Base-by-base conservation (phyloP, 2,888 invertebrate genomes). In the Scaptomyza caliginosa region DNA sequence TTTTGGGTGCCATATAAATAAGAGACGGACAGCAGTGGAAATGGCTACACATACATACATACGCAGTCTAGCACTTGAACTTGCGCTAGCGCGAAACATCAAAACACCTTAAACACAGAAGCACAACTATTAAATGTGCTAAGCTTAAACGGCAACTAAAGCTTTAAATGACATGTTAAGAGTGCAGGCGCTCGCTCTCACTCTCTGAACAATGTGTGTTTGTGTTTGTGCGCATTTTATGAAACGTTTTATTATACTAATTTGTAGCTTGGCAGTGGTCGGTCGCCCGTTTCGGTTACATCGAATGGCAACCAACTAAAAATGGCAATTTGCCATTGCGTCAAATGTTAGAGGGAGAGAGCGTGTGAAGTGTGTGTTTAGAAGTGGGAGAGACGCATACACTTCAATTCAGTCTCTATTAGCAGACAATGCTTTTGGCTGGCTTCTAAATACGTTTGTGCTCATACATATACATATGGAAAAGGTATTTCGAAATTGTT, bases 241-340 rank as follows among this genome's bases (percentile, higher is more conserved):
- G 89, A 88, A 90, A 90, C 90, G 89, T 90, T 90, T 90, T 90
- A 90, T 90, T 90, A 90, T 82, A 88, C 90, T 90, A 90, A 90
- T 90, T 90, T 90, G 90, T 88, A 88, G 88, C 86, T 77, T 82
- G 87, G 83, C 79, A 77, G 71, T 85, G 88, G 70, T 84, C 78
- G 88, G 70, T 84, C 78, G 80, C 76, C 71, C 68, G 84, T 86
- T 83, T 83, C 77, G 84, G 86, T 81, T 83, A 86, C 86, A 86
- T 74, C 63, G 82, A 82, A 78, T 80, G 74, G 76, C 70, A 52
- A 52, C 26, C 79, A 84, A 86, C 87, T 81, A 79, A 85, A 89
- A 89, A 89, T 89, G 89, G 89, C 89, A 89, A 85, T 89, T 88
- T 89, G 89, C 89, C 89, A 88, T 80, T 77, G 74, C 74, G 63